A percentile compares a stretch with the other conserved stretches of the same genome.
Conservation (phyloP, 2,888 invertebrate species). For the Argyresthia goedartella region DNA sequence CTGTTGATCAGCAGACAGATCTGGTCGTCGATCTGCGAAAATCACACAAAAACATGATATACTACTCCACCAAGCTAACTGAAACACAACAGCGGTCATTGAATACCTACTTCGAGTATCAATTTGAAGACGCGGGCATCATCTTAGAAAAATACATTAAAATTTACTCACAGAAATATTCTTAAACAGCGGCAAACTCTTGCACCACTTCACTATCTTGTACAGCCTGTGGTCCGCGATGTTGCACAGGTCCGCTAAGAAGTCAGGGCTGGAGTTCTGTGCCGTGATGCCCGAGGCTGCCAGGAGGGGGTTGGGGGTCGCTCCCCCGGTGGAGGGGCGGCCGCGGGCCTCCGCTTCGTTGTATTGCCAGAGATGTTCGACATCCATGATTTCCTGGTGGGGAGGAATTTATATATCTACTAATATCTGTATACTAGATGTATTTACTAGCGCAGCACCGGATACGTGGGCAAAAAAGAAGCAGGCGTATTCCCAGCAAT, state of each 20-base stretch:
- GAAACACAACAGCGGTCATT: no score
- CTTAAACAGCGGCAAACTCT: constrained; percentile 95
- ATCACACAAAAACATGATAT: no score
- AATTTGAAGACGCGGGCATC: no score
- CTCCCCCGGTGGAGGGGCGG: constrained; percentile 39
- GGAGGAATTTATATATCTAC: background rate
- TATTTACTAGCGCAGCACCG: background rate
- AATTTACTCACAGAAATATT: constrained; percentile 91
- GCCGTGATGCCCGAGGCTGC: constrained; percentile 62
- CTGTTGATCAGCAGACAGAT: constrained; percentile 96
- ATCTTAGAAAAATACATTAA: no score
- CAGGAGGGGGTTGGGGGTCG: constrained; percentile 54
- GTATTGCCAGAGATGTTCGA: constrained; percentile 95
- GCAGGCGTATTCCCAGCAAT: no score
- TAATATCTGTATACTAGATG: background rate
- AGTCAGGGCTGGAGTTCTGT: constrained; percentile 82
- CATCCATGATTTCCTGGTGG: constrained; percentile 92
- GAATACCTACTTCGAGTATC: no score
- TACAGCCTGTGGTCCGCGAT: constrained; percentile 96
- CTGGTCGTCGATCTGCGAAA: constrained; percentile 93
- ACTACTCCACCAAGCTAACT: no score
- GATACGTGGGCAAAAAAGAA: no score
- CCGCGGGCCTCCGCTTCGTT: constrained; percentile 85
- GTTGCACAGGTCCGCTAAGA: constrained; percentile 90
- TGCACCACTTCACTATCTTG: constrained; percentile 99